These are phyloP conservation scores for Ornithoptera priamus DNA, from an alignment of 2,888 invertebrate species.

Conservation along the genomic window DNA sequence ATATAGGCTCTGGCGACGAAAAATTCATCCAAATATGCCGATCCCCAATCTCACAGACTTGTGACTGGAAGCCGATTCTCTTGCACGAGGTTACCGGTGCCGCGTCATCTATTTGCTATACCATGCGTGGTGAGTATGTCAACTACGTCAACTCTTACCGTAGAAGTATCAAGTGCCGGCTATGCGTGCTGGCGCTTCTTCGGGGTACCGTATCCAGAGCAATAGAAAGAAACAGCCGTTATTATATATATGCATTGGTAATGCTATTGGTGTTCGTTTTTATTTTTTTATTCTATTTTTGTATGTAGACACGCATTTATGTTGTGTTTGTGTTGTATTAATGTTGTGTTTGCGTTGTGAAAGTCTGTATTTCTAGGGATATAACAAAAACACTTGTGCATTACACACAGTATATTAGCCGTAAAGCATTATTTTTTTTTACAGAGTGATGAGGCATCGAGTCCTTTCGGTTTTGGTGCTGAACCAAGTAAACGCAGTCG, in stretches of 20 bases:
- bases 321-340: slow-evolving; percentile 1
- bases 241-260: slow-evolving; percentile 4
- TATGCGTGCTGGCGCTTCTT: slow-evolving; percentile 5
- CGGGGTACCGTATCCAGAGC: not conserved
- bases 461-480: slow-evolving; percentile 47
- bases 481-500: slow-evolving; percentile 63
- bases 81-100: slow-evolving; percentile 6
- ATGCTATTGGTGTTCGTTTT: slow-evolving; percentile 1
- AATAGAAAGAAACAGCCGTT: not conserved
- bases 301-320: not conserved
- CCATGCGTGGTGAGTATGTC: slow-evolving; percentile 11
- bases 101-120: slow-evolving; percentile 7
- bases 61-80: slow-evolving; percentile 14
- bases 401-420: not conserved
- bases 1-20: slow-evolving; percentile 20
- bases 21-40: slow-evolving; percentile 15
- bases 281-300: not conserved
- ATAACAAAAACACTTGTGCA: not conserved
- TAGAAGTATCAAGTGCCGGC: slow-evolving; percentile 13
- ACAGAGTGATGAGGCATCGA: slow-evolving; percentile 46
- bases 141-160: slow-evolving; percentile 3
- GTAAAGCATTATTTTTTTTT: not conserved
- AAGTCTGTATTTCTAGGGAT: not conserved
- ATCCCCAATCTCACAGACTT: slow-evolving; percentile 16
- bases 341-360: slow-evolving; percentile 4